A percentile compares a stretch with the other conserved stretches of the same genome.
phyloP scores from a whole-genome alignment of 2,113 vertebrate species.

The Fregata magnificens region DNA sequence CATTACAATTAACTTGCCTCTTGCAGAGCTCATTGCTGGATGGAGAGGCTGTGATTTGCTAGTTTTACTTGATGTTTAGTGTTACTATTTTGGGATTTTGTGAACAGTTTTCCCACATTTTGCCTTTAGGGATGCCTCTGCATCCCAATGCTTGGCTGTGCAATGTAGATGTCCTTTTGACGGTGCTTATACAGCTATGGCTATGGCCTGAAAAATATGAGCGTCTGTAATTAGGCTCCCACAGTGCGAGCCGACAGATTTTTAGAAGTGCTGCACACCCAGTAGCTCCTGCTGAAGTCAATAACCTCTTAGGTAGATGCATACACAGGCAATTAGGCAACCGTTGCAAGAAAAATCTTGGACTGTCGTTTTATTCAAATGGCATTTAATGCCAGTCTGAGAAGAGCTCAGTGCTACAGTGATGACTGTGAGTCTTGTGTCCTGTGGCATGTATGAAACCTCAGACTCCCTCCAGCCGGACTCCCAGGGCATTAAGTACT shows the following conservation, averaged over 20 bases:
- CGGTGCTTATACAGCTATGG: not conserved
- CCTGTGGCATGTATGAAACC: not conserved
- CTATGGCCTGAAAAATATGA: not conserved
- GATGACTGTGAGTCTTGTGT: not conserved
- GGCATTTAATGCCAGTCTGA: not conserved
- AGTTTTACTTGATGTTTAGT: not conserved
- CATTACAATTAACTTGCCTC: not conserved
- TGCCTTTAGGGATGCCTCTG: not conserved
- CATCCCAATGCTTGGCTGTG: not conserved
- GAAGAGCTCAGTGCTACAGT: not conserved
- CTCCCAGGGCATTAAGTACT: not conserved
- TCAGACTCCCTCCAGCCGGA: not conserved
- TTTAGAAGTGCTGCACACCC: not conserved
- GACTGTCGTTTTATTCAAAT: not conserved
- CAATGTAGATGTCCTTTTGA: not conserved
- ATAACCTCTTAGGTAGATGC: not conserved
- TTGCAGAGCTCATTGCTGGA: not conserved
- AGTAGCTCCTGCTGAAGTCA: not conserved
- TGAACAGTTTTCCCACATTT: not conserved
- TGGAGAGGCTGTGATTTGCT: not conserved
- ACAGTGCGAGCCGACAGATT: not conserved
- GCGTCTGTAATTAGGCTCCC: not conserved
- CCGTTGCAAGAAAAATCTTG: not conserved
- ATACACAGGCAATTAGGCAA: not conserved
- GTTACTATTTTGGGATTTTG: not conserved